Evolutionary conservation across 2,113 vertebrate genomes (phyloP).

Genomic region (Tretioscincus oriximinensis): DNA sequence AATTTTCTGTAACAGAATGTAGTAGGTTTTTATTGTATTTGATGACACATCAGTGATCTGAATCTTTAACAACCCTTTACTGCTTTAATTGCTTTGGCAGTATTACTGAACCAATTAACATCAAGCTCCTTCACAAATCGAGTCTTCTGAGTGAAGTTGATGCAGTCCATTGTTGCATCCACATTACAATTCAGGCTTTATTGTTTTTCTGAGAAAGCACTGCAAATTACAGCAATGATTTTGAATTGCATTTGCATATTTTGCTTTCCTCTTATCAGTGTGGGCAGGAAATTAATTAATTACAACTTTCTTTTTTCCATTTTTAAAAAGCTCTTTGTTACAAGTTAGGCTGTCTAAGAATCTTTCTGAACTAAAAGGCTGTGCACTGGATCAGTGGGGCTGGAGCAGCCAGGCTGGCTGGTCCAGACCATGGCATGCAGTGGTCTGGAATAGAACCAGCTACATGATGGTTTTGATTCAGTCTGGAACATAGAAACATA

Average conservation of each 20-base stretch:
- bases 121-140: slow-evolving; percentile 52
- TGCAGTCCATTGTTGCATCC: slow-evolving; percentile 36
- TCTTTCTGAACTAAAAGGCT: too few relatives aligned
- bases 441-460: too few relatives aligned
- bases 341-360: too few relatives aligned
- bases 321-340: too few relatives aligned
- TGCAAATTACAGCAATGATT: slow-evolving; percentile 26
- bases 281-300: slow-evolving; percentile 24
- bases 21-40: slow-evolving; percentile 51
- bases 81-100: slow-evolving; percentile 65
- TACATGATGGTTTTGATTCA: too few relatives aligned
- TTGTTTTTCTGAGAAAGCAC: slow-evolving; percentile 54
- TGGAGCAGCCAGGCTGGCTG: too few relatives aligned
- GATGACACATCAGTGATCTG: slow-evolving; percentile 52
- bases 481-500: too few relatives aligned
- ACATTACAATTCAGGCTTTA: slow-evolving; percentile 52
- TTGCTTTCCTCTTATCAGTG: slow-evolving; percentile 20
- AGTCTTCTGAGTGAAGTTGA: slow-evolving; percentile 51
- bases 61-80: slow-evolving; percentile 54
- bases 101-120: slow-evolving; percentile 62
- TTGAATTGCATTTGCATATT: slow-evolving; percentile 37
- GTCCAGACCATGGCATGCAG: too few relatives aligned
- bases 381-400: too few relatives aligned
- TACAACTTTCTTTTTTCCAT: neutral
- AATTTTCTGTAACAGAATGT: slow-evolving; percentile 47